Conservation (phyloP, 2,797 vertebrate species). For the Oreonectes daqikongensis region DNA sequence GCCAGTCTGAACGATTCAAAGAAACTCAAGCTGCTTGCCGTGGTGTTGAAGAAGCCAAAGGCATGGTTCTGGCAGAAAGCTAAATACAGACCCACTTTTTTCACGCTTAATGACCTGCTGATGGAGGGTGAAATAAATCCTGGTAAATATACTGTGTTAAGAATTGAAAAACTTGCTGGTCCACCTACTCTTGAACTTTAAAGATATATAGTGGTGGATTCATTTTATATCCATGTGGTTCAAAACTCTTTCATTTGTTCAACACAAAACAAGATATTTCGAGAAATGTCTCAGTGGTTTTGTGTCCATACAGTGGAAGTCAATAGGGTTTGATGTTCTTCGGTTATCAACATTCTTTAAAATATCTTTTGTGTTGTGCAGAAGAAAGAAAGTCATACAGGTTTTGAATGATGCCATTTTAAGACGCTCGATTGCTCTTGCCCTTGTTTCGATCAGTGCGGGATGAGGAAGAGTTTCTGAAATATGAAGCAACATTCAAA, state of each 20-base stretch:
- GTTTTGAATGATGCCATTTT: too few relatives aligned
- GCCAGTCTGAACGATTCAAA: slow-evolving; percentile 82
- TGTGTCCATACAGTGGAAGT: too few relatives aligned
- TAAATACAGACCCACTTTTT: slow-evolving; percentile 87
- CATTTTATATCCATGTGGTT: too few relatives aligned
- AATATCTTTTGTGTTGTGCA: too few relatives aligned
- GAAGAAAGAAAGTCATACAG: too few relatives aligned
- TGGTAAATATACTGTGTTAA: slow-evolving; percentile 32
- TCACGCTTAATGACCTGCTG: slow-evolving; percentile 84
- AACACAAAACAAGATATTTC: too few relatives aligned
- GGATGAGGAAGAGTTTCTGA: slow-evolving; percentile 80
- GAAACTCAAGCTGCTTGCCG: slow-evolving; percentile 81
- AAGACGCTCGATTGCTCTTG: neutral
- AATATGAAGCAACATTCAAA: slow-evolving; percentile 78
- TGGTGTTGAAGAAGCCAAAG: slow-evolving; percentile 83
- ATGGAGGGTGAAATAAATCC: slow-evolving; percentile 69
- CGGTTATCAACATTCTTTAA: too few relatives aligned
- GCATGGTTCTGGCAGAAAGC: slow-evolving; percentile 86
- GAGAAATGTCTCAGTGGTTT: too few relatives aligned
- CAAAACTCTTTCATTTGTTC: too few relatives aligned
- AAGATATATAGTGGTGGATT: too few relatives aligned
- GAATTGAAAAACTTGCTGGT: neutral
- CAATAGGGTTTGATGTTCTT: too few relatives aligned
- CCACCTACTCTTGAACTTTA: neutral
- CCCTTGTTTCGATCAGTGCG: slow-evolving; percentile 74